Percentiles rank a stretch among this genome's conserved stretches.
phyloP scores from a whole-genome alignment of 2,797 vertebrate species.

The Sphaeramia orbicularis region DNA sequence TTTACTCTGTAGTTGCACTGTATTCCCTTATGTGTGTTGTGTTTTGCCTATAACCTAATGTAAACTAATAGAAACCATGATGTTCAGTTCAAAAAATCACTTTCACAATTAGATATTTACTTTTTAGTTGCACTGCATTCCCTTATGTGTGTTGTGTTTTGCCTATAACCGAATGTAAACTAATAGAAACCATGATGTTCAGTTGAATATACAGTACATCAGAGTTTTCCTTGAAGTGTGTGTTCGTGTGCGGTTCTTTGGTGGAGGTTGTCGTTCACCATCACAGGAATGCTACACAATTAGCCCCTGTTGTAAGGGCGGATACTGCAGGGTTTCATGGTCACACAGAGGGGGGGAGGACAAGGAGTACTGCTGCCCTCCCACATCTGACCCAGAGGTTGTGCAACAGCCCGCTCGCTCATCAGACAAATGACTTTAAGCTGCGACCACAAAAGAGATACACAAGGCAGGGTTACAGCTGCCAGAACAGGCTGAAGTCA shows the following conservation, averaged over 20 bases:
- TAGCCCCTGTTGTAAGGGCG: slow-evolving; percentile 80
- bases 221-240: not conserved
- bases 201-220: not conserved
- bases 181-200: not conserved
- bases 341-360: slow-evolving; percentile 76
- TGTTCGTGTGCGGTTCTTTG: not conserved
- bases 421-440: slow-evolving; percentile 71
- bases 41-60: not conserved
- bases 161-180: not conserved
- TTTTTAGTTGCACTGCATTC: not conserved
- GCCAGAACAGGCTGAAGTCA: slow-evolving; percentile 40
- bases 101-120: too few relatives aligned
- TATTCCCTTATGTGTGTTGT: not conserved
- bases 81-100: too few relatives aligned
- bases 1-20: not conserved
- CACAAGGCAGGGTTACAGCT: slow-evolving; percentile 42
- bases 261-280: slow-evolving; percentile 76
- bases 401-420: slow-evolving; percentile 65
- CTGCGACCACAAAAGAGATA: slow-evolving; percentile 62
- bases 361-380: slow-evolving; percentile 70
- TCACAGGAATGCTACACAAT: slow-evolving; percentile 80
- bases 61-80: not conserved
- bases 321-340: slow-evolving; percentile 78
- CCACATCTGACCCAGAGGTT: slow-evolving; percentile 80
- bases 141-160: not conserved